Conservation (phyloP, 2,797 vertebrate genomes). For the Setipinna tenuifilis region DNA sequence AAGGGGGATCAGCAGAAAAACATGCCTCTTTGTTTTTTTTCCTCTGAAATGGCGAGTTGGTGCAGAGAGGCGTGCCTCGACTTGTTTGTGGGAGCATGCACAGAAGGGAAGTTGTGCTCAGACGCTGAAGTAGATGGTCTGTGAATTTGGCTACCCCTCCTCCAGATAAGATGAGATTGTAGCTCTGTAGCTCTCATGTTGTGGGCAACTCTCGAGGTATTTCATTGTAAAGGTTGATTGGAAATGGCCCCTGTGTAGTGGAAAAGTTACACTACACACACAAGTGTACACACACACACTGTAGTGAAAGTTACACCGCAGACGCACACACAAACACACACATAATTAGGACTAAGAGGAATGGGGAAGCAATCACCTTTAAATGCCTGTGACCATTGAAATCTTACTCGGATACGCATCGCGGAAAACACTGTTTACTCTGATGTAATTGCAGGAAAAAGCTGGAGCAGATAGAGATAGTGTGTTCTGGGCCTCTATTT, state of each 20-base stretch:
- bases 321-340: not conserved
- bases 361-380: conserved; percentile 20
- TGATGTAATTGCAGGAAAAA: conserved; percentile 7
- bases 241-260: not conserved
- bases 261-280: not conserved
- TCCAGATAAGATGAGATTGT: not conserved
- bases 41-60: not conserved
- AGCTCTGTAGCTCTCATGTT: not conserved
- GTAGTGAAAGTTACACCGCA: no score
- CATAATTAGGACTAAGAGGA: not conserved
- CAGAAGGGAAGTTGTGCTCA: not conserved
- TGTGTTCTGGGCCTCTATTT: not conserved
- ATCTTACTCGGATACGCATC: not conserved
- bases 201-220: not conserved
- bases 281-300: not conserved
- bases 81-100: not conserved
- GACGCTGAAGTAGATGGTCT: not conserved
- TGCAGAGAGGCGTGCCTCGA: not conserved
- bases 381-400: not conserved
- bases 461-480: not conserved
- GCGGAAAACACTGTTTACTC: conserved; percentile 9
- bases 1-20: not conserved
- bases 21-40: not conserved
- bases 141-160: not conserved
- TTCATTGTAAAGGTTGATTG: not conserved